These are phyloP conservation scores for Brachionus asplanchnoidis DNA, from an alignment of 1,140 invertebrate genomes.

Conservation along the genomic window DNA sequence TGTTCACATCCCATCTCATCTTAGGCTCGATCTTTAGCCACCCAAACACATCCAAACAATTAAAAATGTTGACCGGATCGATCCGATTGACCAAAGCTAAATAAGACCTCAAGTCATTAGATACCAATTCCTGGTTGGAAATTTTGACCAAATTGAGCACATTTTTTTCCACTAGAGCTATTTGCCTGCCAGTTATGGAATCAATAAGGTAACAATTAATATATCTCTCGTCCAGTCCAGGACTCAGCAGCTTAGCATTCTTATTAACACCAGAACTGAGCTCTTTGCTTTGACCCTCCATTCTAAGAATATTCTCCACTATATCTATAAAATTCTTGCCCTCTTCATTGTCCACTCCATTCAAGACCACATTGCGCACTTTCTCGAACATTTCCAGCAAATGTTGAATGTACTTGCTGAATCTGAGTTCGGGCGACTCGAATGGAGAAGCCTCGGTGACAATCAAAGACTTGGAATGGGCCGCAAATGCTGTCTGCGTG, in stretches of 20 bases:
- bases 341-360: neutral
- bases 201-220: slow-evolving; percentile 18
- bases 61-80: slow-evolving; percentile 7
- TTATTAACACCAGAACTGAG: neutral
- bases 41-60: neutral
- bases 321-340: neutral
- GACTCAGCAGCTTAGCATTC: neutral
- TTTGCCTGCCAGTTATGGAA: slow-evolving; percentile 29
- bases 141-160: slow-evolving; percentile 14
- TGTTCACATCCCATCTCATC: slow-evolving; percentile 52
- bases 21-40: slow-evolving; percentile 43
- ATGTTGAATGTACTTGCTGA: slow-evolving; percentile 13
- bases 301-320: neutral
- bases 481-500: neutral
- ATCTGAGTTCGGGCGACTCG: neutral
- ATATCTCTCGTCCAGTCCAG: neutral
- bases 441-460: neutral
- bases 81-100: neutral
- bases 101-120: neutral
- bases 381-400: slow-evolving; percentile 10
- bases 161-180: neutral
- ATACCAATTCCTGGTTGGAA: neutral
- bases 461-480: neutral
- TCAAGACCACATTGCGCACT: neutral
- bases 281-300: neutral